phyloP scores from a whole-genome alignment of 2,888 invertebrate genomes.

The Cosmopolites sordidus region DNA sequence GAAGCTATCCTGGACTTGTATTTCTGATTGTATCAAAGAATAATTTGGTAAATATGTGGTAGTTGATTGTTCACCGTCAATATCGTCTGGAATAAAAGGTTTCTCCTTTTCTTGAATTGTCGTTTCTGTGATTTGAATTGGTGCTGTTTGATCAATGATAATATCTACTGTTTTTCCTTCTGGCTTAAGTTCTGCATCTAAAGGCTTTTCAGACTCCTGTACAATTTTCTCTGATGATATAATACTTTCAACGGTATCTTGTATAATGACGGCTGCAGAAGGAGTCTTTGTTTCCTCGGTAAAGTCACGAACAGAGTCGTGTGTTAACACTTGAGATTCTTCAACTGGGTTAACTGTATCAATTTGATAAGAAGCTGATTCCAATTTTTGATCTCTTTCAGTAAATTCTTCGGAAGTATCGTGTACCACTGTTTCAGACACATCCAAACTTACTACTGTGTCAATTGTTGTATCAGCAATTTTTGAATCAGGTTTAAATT shows the following conservation, averaged over 20 bases:
- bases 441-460: constrained; percentile 54
- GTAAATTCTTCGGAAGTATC: constrained; percentile 41
- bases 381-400: constrained; percentile 46
- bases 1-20: constrained; percentile 47
- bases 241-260: constrained; percentile 48
- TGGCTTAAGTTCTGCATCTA: constrained; percentile 36
- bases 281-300: constrained; percentile 33
- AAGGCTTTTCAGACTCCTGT: constrained; percentile 49
- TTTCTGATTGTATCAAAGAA: constrained; percentile 38
- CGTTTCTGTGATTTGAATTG: constrained; percentile 44
- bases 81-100: constrained; percentile 23
- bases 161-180: constrained; percentile 45
- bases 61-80: constrained; percentile 26
- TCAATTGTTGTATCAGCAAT: constrained; percentile 52
- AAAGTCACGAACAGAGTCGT: constrained; percentile 37
- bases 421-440: constrained; percentile 50
- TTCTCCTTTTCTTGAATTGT: constrained; percentile 38
- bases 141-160: constrained; percentile 46
- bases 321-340: constrained; percentile 39
- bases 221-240: constrained; percentile 46
- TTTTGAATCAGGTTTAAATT: constrained; percentile 52
- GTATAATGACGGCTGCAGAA: constrained; percentile 42
- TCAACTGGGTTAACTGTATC: constrained; percentile 44
- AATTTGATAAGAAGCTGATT: constrained; percentile 39
- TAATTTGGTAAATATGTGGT: constrained; percentile 35